Evolutionary conservation across 2,113 vertebrate genomes (phyloP), one percentile per base, ranked within the genome.

Genomic region (Ifrita kowaldi): DNA sequence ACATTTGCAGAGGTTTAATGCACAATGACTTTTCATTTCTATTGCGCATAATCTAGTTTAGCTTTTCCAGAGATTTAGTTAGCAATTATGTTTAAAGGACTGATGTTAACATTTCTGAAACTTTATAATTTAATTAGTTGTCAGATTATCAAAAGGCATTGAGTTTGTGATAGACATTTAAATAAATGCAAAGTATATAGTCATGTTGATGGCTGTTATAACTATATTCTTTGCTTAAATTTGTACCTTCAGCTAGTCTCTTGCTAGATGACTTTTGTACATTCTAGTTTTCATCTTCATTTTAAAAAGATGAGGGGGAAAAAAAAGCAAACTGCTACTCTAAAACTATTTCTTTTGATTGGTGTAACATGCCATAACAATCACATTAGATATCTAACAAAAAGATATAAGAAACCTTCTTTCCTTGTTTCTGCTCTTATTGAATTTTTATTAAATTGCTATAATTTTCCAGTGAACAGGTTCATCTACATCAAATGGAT

Each of bases 391-490:
- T 95, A 95, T 96, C 97, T 98, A 97, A 97, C 89, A 96, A 97
- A 97, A 97, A 98, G 96, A 97, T 95, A 77, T 86, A 96, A 96
- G 95, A 96, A 97, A 96, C 96, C 97, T 93, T 97, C 95, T 96
- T 84, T 97, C 94, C 96, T 96, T 97, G 94, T 96, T 97, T 98
- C 95, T 97, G 93, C 93, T 97, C 91, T 97, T 95, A 96, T 78
- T 96, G 96, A 97, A 91, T 96, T 97, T 98, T 98, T 97, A 98
- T 97, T 96, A 97, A 98, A 97, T 97, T 98, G 98, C 97, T 98
- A 79, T 98, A 97, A 98, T 98, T 98, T 98, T 98, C 98, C 93
- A 93, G 97, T 98, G 97, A 98, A 97, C 96, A 98, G 92, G 94
- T 97, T 98, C 96, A 98, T 98, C 94, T 97, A 97, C 96, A 97